Conservation (phyloP, 2,113 vertebrate species). For the Notothenia rossii region DNA sequence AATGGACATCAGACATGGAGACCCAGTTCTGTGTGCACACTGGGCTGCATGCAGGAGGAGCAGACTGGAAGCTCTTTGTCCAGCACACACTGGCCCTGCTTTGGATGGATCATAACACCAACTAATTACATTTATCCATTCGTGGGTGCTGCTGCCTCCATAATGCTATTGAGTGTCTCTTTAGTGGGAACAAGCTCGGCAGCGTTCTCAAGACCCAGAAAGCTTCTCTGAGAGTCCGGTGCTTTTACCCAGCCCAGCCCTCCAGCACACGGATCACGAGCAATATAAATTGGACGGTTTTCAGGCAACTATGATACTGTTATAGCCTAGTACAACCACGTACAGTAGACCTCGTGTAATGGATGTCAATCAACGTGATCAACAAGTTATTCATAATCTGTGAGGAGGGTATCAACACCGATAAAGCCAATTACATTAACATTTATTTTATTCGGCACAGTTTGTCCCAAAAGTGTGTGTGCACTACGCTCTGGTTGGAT, state of each 20-base stretch:
- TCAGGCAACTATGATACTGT: background rate
- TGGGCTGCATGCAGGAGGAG: conserved; percentile 12
- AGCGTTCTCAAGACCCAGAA: conserved; percentile 61
- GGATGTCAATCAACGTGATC: conserved; percentile 24
- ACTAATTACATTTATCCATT: conserved; percentile 58
- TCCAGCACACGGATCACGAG: conserved; percentile 25
- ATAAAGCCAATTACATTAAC: background rate
- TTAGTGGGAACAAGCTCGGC: conserved; percentile 20
- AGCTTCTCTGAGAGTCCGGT: conserved; percentile 17
- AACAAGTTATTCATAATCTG: conserved; percentile 41
- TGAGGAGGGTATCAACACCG: background rate
- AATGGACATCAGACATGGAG: conserved; percentile 68
- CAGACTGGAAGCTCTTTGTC: conserved; percentile 65
- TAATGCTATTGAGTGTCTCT: conserved; percentile 31
- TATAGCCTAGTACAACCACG: background rate
- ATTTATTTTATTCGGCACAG: background rate
- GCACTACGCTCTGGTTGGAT: background rate
- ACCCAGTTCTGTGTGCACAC: conserved; percentile 19
- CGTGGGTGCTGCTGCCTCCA: conserved; percentile 19
- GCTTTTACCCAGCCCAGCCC: conserved; percentile 37
- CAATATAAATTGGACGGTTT: background rate
- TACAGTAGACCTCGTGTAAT: background rate
- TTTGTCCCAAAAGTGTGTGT: background rate
- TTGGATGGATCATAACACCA: conserved; percentile 23
- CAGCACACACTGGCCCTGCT: conserved; percentile 8